Evolutionary conservation across 2,113 vertebrate genomes (phyloP), one percentile per base, ranked within the genome.

Genomic region (Corynorhinus townsendii): DNA sequence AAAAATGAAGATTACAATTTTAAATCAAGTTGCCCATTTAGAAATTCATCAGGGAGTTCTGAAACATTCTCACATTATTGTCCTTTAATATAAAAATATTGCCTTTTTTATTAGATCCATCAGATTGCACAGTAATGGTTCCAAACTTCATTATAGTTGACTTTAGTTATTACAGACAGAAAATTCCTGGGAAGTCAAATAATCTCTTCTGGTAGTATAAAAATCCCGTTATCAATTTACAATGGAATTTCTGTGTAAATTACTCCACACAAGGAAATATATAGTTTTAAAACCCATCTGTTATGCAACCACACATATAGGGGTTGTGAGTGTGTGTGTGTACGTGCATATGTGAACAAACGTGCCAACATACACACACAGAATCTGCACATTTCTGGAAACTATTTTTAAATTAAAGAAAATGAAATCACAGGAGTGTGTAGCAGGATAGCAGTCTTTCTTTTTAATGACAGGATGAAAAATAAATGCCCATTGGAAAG

Each of bases 401-500:
- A 97, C 96, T 94, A 95, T 95, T 98, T 96, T 99, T 98, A 98
- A 98, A 98, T 98, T 98, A 98, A 98, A 98, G 97, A 95, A 97
- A 98, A 98, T 97, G 96, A 97, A 97, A 98, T 98, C 98, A 98
- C 98, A 28, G 96, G 97, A 98, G 96, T 98, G 98, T 98, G 96
- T 95, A 98, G 98, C 97, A 97, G 97, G 97, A 97, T 96, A 97
- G 97, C 96, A 98, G 98, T 98, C 98, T 98, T 97, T 97, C 93
- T 96, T 96, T 95, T 93, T 97, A 98, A 98, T 88, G 97, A 98
- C 97, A 98, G 97, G 97, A 96, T 98, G 97, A 96, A 97, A 98
- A 98, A 98, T 97, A 98, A 98, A 99, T 99, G 98, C 98, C 98
- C 98, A 95, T 92, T 97, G 93, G 96, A 98, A 98, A 97, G 94